phyloP scores from a whole-genome alignment of 2,797 vertebrate species.

The Catostomus latipinnis region DNA sequence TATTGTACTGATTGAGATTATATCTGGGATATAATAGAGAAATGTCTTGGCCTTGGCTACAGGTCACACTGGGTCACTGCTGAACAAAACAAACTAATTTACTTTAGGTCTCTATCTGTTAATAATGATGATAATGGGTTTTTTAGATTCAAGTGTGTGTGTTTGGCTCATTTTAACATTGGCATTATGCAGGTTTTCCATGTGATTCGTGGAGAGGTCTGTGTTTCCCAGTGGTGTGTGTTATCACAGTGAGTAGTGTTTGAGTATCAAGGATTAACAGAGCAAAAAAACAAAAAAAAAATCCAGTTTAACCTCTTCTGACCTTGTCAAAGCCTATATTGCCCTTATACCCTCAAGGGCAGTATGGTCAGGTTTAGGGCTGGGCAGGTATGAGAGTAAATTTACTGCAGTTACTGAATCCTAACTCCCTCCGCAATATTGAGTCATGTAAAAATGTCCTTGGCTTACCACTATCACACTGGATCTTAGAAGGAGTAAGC shows the following conservation, averaged over 20 bases:
- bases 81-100: not conserved
- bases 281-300: conserved; percentile 31
- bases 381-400: conserved; percentile 55
- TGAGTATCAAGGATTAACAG: conserved; percentile 56
- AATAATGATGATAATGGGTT: not conserved
- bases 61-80: not conserved
- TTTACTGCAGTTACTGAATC: conserved; percentile 43
- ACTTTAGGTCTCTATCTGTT: not conserved
- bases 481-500: not conserved
- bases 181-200: conserved; percentile 7
- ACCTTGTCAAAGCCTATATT: conserved; percentile 55
- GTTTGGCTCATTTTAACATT: not conserved
- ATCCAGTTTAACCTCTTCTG: conserved; percentile 53
- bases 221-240: conserved; percentile 44
- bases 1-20: not conserved
- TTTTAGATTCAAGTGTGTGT: not conserved
- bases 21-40: too few species aligned
- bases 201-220: conserved; percentile 19
- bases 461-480: conserved; percentile 21
- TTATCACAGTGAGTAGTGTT: not conserved
- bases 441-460: not conserved
- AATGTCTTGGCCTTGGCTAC: too few species aligned
- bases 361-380: conserved; percentile 40
- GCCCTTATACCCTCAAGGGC: conserved; percentile 43
- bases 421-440: not conserved